Conservation (phyloP, 2,888 invertebrate species). For the Calameuta pallipes region DNA sequence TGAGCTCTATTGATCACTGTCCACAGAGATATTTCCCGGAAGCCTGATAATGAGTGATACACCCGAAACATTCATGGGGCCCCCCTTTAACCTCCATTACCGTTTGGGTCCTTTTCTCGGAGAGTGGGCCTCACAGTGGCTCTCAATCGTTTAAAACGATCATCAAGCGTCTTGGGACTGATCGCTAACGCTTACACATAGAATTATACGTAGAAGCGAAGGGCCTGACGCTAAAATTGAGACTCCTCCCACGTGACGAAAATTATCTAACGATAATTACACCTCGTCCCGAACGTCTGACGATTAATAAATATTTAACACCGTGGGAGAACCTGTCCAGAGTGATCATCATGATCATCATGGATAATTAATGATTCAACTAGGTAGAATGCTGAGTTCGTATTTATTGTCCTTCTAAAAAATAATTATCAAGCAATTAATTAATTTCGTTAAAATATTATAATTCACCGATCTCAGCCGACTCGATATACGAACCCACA, state of each 20-base stretch:
- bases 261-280: not conserved
- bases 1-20: not conserved
- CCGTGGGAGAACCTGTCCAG: not conserved
- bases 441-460: not conserved
- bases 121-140: not conserved
- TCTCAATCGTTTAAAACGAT: not conserved
- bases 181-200: not conserved
- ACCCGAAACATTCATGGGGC: conserved; percentile 11
- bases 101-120: not conserved
- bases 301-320: not conserved
- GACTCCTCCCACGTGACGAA: not conserved
- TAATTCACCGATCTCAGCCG: not conserved
- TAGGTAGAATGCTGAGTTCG: not conserved
- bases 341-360: not conserved
- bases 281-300: not conserved
- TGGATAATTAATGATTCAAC: not conserved
- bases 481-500: not conserved
- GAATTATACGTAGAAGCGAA: not conserved
- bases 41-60: conserved; percentile 32
- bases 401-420: not conserved
- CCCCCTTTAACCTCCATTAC: not conserved
- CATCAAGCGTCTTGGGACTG: not conserved
- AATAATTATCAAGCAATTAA: not conserved
- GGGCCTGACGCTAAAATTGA: not conserved
- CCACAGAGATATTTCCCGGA: conserved; percentile 30